phyloP scores from a whole-genome alignment of 2,888 invertebrate genomes.

The Epinotia nisella region DNA sequence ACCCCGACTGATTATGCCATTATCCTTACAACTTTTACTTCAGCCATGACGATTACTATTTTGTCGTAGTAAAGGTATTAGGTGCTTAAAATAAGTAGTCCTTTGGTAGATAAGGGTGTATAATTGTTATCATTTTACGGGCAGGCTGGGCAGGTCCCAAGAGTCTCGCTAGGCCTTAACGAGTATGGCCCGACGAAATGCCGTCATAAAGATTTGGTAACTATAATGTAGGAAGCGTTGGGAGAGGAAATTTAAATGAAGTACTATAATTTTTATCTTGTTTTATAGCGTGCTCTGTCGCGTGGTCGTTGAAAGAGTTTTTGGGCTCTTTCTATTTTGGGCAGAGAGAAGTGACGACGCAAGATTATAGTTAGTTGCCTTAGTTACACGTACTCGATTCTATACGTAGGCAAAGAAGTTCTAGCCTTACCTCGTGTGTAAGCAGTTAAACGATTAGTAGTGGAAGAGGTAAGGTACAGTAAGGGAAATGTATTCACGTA shows the following conservation, averaged over 20 bases:
- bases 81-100: constrained; percentile 42
- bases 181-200: constrained; percentile 35
- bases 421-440: no score
- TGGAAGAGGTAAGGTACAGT: no score
- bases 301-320: constrained; percentile 6
- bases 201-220: constrained; percentile 40
- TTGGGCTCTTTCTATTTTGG: background rate
- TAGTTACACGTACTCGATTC: background rate
- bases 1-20: no score
- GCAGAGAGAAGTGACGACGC: background rate
- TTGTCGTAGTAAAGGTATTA: constrained; percentile 25
- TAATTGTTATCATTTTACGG: constrained; percentile 42
- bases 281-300: background rate
- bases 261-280: constrained; percentile 6
- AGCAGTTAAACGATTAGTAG: no score
- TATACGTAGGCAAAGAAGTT: no score
- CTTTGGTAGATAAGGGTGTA: constrained; percentile 37
- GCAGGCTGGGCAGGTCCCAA: constrained; percentile 32
- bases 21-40: background rate
- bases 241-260: constrained; percentile 15
- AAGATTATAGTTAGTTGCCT: background rate
- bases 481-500: no score
- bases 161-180: constrained; percentile 36
- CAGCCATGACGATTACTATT: constrained; percentile 21
- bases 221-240: constrained; percentile 28